Percentiles rank a stretch among this genome's conserved stretches.
phyloP scores from a whole-genome alignment of 2,113 vertebrate species.

The Nannobrachium achirus region DNA sequence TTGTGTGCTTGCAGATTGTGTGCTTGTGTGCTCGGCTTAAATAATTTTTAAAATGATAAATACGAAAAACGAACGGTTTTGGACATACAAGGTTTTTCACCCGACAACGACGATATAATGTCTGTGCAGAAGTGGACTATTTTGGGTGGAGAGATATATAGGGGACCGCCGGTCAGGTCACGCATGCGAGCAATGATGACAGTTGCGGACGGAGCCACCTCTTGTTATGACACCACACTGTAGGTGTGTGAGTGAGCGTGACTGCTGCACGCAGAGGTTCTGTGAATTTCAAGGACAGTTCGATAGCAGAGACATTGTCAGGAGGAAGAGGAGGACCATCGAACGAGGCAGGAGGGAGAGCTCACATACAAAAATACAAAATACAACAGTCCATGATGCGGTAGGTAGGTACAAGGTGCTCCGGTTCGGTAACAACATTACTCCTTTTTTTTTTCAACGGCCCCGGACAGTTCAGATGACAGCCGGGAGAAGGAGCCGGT shows the following conservation, averaged over 20 bases:
- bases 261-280: not conserved
- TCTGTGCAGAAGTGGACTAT: slow-evolving; percentile 4
- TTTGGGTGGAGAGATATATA: slow-evolving; percentile 13
- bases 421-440: slow-evolving; percentile 59
- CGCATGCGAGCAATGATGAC: too few relatives aligned
- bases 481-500: slow-evolving; percentile 11
- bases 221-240: too few relatives aligned
- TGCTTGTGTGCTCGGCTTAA: too few relatives aligned
- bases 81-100: too few relatives aligned
- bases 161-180: not conserved
- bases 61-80: not conserved
- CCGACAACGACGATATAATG: not conserved
- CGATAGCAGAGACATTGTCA: slow-evolving; percentile 25
- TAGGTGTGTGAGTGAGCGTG: too few relatives aligned
- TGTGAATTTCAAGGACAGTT: slow-evolving; percentile 27
- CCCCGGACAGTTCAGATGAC: not conserved
- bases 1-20: too few relatives aligned
- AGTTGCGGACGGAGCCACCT: too few relatives aligned
- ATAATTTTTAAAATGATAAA: too few relatives aligned
- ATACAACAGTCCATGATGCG: slow-evolving; percentile 5
- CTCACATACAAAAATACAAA: not conserved
- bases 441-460: not conserved
- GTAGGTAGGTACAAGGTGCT: slow-evolving; percentile 45
- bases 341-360: slow-evolving; percentile 14
- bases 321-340: slow-evolving; percentile 14